Percentiles rank a stretch among this genome's conserved stretches.
phyloP scores from a whole-genome alignment of 2,113 vertebrate species.

The Anguilla japonica region DNA sequence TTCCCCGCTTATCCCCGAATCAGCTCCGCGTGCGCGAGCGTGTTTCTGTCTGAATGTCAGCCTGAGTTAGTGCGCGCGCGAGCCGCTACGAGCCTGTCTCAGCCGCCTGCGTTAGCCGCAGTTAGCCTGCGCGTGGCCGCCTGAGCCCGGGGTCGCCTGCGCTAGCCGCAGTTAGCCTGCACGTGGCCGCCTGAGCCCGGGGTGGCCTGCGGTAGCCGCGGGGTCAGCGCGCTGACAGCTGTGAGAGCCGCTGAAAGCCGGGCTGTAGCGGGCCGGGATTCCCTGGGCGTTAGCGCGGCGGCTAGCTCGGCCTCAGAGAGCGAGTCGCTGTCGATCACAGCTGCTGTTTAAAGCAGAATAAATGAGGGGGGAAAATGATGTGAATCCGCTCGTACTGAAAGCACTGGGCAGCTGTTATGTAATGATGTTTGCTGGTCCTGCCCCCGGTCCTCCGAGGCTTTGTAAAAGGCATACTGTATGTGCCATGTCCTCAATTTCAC shows the following conservation, averaged over 20 bases:
- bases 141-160: too few species aligned
- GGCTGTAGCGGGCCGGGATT: conserved; percentile 5
- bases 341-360: background rate
- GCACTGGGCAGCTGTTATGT: background rate
- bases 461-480: background rate
- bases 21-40: background rate
- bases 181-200: background rate
- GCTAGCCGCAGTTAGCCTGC: too few species aligned
- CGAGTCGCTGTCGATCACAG: background rate
- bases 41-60: too few species aligned
- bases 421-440: background rate
- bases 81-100: too few species aligned
- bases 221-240: conserved; percentile 1
- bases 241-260: background rate
- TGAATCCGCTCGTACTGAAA: background rate
- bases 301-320: background rate
- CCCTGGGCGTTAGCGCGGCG: background rate
- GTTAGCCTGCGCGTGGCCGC: too few species aligned
- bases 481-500: background rate
- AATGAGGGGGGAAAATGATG: background rate
- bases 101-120: too few species aligned
- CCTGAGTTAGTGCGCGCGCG: too few species aligned
- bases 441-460: background rate
- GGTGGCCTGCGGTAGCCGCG: background rate
- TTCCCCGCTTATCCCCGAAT: too few species aligned